phyloP scores from a whole-genome alignment of 53 echinoderm and acorn worm species.

The Holothuria scabra region DNA sequence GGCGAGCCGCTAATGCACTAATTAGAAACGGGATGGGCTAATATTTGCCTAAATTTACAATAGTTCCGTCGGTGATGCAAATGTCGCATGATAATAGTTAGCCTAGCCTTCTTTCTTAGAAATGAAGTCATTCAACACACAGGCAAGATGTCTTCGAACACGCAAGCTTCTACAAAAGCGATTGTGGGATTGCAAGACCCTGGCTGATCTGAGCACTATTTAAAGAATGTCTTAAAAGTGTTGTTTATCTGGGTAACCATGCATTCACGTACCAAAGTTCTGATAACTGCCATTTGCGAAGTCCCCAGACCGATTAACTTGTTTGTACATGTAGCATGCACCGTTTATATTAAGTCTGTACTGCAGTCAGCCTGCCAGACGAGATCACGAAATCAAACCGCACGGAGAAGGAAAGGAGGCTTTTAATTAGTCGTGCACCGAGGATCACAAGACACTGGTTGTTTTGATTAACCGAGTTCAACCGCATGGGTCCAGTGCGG shows the following conservation, averaged over 20 bases:
- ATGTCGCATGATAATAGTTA: too few relatives aligned
- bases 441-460: not conserved
- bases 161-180: too few relatives aligned
- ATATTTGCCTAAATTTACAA: too few relatives aligned
- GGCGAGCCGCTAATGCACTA: too few relatives aligned
- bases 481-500: constrained; percentile 44
- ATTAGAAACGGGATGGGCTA: too few relatives aligned
- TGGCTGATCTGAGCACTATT: constrained; percentile 4
- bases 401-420: not conserved
- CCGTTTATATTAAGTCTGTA: not conserved
- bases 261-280: not conserved
- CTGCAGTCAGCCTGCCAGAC: not conserved
- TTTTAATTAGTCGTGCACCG: not conserved
- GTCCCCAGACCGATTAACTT: not conserved
- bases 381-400: constrained; percentile 23
- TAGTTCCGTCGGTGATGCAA: too few relatives aligned
- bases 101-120: too few relatives aligned
- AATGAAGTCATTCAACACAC: too few relatives aligned
- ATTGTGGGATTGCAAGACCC: too few relatives aligned
- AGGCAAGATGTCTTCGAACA: too few relatives aligned
- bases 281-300: too few relatives aligned
- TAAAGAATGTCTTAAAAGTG: constrained; percentile 30
- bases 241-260: constrained; percentile 13
- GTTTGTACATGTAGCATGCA: not conserved
- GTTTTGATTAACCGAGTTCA: constrained; percentile 33